Base-by-base conservation (phyloP, 2,113 vertebrate species). In the Hydrolagus affinis region DNA sequence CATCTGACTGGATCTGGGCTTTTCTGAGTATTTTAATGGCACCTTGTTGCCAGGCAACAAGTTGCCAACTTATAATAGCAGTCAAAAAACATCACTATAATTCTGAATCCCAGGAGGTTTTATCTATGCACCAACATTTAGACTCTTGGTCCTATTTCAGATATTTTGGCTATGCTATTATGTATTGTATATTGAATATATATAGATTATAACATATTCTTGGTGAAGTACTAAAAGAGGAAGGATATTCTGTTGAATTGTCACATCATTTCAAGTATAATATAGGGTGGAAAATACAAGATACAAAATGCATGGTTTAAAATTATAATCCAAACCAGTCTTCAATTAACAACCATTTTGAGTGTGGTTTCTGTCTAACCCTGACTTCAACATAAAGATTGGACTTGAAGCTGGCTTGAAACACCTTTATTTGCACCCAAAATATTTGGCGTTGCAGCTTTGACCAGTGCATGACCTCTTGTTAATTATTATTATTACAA, bases 31-130 rank as follows among this genome's bases (percentile, higher is more conserved):
- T 60, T 80, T 80, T 80, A 30, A 17, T 32, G 59, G 28, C 25
- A n/a, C 0, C 23, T 25, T 80, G 78, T 83, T 83, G 78, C 78
- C 78, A 68, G 23, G 77, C 60, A 80, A 83, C 78, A 19, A 30
- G 62, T 17, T 66, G 60, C 8, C 32, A 83, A 83, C 25, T 25
- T 28, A 19, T 10, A 32, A 62, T 66, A 64, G 28, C 60, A 32
- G 9, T 14, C 64, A 28, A 62, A 32, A 66, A 59, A 14, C 78
- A 66, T 32, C 30, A 9, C 60, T 66, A 28, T 66, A 83, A 83
- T 83, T 66, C 25, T 83, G 62, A 83, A 30, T 14, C 17, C 15
- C 32, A 66, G 66, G 30, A 83, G 9, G 60, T 32, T 32, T 32
- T 25, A 19, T 30, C 60, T 32, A 19, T 1, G 2, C 62, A 32